A percentile compares a stretch with the other conserved stretches of the same genome.
phyloP scores from a whole-genome alignment of 1,140 invertebrate species.

The Drosophila ficusphila region DNA sequence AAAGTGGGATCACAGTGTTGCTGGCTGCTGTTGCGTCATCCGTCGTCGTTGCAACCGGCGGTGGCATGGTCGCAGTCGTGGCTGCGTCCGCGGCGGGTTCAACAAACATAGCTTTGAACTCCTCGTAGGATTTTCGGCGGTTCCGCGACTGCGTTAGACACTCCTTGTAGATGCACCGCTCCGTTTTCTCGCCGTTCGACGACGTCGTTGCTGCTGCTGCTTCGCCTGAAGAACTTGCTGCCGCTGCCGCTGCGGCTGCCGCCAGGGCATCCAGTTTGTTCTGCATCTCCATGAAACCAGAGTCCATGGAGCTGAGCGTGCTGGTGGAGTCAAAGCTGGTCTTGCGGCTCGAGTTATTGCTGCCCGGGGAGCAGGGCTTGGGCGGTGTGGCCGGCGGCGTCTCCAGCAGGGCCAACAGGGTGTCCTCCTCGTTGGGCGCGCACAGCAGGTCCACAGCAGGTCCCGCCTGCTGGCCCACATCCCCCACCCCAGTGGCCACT shows the following conservation, averaged over 20 bases:
- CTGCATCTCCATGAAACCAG: conserved; percentile 84
- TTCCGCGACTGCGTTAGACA: conserved; percentile 81
- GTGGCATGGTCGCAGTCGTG: conserved; percentile 14
- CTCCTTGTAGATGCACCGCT: conserved; percentile 75
- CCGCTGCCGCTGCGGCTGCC: conserved; percentile 34
- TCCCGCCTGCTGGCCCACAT: conserved; percentile 11
- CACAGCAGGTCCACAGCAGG: conserved; percentile 61
- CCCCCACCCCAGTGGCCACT: background rate
- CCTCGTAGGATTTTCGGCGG: conserved; percentile 83
- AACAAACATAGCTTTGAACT: conserved; percentile 83
- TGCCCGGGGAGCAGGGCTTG: conserved; percentile 54
- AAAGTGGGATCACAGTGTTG: conserved; percentile 55
- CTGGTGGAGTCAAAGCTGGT: conserved; percentile 84
- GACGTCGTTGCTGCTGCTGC: conserved; percentile 1
- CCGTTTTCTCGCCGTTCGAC: conserved; percentile 63
- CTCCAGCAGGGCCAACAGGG: conserved; percentile 33
- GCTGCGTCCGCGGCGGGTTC: conserved; percentile 35
- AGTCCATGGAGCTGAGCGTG: conserved; percentile 84
- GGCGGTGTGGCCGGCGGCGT: conserved; percentile 54
- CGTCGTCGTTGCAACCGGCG: conserved; percentile 11
- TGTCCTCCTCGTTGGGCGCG: conserved; percentile 59
- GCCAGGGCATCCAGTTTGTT: conserved; percentile 74
- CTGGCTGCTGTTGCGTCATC: conserved; percentile 64
- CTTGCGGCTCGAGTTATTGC: conserved; percentile 79
- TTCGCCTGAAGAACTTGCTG: background rate